Conservation (phyloP, 2,113 vertebrate genomes). For the Cranoglanis bouderius region DNA sequence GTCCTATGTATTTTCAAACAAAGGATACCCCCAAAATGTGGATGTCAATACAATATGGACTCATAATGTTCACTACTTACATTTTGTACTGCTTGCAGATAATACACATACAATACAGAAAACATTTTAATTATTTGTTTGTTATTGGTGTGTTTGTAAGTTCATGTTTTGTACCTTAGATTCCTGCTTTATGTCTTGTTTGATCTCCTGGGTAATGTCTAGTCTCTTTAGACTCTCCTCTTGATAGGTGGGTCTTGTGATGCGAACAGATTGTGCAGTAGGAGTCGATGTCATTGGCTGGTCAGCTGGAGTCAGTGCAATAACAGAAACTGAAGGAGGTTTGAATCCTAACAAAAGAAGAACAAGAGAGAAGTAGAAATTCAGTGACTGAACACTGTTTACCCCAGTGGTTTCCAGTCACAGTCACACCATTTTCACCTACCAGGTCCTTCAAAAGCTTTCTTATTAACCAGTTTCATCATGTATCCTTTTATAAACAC, state of each 20-base stretch:
- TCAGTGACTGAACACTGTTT: neutral
- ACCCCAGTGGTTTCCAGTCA: neutral
- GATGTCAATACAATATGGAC: neutral
- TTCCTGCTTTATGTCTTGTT: conserved; percentile 10
- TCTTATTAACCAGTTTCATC: neutral
- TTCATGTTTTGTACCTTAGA: conserved; percentile 37
- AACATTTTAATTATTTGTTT: neutral
- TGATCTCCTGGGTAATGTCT: conserved; percentile 32
- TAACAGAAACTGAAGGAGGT: neutral
- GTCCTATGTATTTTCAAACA: neutral
- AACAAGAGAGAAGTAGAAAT: conserved; percentile 58
- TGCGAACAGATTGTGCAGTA: conserved; percentile 30
- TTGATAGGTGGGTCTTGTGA: conserved; percentile 18
- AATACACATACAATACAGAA: neutral
- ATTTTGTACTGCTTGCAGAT: neutral
- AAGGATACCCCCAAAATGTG: neutral
- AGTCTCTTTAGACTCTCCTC: conserved; percentile 25
- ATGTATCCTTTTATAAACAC: neutral
- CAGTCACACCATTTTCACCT: neutral
- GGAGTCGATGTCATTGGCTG: conserved; percentile 56
- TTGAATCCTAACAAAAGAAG: neutral
- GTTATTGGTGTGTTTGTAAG: neutral
- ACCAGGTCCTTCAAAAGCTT: neutral
- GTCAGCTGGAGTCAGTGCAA: conserved; percentile 19
- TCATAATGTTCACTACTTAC: neutral